phyloP scores from a whole-genome alignment of 2,113 vertebrate genomes.

The Xerus inauris region DNA sequence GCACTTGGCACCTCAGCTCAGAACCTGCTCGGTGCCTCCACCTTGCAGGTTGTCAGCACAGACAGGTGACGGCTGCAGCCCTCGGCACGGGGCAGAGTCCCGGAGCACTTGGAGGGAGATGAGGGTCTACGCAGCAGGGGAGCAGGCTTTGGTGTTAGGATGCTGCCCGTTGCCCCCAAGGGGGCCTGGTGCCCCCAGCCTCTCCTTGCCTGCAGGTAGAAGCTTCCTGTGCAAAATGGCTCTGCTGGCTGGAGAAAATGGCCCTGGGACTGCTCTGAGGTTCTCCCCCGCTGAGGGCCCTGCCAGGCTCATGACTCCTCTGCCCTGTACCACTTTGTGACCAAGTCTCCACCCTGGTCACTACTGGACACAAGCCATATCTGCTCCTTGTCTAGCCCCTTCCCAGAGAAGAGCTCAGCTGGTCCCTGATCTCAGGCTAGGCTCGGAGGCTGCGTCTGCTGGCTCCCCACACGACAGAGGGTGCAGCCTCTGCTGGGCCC shows the following conservation, averaged over 20 bases:
- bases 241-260: neutral
- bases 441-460: neutral
- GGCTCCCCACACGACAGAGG: neutral
- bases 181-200: too few relatives aligned
- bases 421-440: neutral
- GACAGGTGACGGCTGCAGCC: neutral
- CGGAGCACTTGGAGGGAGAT: neutral
- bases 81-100: neutral
- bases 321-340: neutral
- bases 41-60: too few relatives aligned
- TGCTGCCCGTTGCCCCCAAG: neutral
- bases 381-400: neutral
- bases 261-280: neutral
- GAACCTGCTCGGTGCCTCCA: neutral
- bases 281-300: neutral
- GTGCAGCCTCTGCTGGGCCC: neutral
- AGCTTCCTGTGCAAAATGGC: neutral
- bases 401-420: neutral
- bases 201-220: neutral
- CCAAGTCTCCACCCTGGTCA: neutral
- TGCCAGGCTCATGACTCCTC: fast-evolving
- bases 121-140: neutral
- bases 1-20: too few relatives aligned
- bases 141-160: neutral
- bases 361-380: neutral